Percentiles rank a stretch among this genome's conserved stretches.
Evolutionary conservation across 1,140 invertebrate species (phyloP).

Genomic region (Drosophila jambulina): DNA sequence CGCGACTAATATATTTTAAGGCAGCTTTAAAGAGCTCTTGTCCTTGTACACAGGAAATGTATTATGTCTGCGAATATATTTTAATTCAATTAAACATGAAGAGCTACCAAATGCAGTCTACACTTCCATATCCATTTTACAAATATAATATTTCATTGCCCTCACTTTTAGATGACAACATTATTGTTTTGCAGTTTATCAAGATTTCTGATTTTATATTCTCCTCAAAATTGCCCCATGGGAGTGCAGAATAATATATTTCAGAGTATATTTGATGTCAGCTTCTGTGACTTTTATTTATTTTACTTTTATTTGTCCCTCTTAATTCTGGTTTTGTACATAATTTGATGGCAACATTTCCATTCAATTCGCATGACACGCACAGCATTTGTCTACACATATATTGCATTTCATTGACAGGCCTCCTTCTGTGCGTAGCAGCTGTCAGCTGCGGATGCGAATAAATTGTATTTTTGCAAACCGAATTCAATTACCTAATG

Average conservation of each 20-base stretch:
- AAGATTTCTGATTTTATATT: neutral
- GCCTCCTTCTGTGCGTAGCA: slow-evolving; percentile 54
- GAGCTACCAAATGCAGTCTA: neutral
- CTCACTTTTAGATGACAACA: neutral
- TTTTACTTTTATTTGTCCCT: slow-evolving; percentile 7
- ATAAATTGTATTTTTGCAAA: slow-evolving; percentile 71
- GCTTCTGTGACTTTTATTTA: slow-evolving; percentile 1
- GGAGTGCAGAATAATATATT: neutral
- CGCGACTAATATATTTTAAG: neutral
- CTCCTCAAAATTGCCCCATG: neutral
- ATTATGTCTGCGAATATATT: neutral
- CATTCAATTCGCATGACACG: slow-evolving; percentile 45
- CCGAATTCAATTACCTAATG: slow-evolving; percentile 79
- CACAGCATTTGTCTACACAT: slow-evolving; percentile 54
- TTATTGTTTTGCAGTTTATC: neutral
- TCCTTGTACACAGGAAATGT: neutral
- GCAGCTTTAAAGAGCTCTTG: neutral
- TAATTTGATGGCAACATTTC: slow-evolving; percentile 58
- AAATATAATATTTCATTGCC: neutral
- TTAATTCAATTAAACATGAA: neutral
- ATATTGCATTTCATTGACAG: slow-evolving; percentile 69
- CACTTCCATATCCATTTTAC: neutral
- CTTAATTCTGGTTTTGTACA: slow-evolving; percentile 17
- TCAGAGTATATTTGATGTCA: neutral
- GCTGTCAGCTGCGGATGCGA: slow-evolving; percentile 67